Base-by-base conservation (phyloP, 2,113 vertebrate species). In the Hirundichthys speculiger region DNA sequence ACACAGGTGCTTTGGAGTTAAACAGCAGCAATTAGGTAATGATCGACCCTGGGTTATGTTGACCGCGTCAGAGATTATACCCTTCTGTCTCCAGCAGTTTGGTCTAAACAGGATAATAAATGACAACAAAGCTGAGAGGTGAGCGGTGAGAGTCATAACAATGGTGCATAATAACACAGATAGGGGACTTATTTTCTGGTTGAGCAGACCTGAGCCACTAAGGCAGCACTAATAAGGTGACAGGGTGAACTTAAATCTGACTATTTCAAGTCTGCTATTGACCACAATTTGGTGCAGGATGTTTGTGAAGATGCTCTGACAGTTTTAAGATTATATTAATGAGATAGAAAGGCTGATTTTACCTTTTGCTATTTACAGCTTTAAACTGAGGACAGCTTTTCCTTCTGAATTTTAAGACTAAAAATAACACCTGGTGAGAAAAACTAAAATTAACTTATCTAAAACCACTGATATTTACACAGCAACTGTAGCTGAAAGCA, bases 1-100 rank as follows among this genome's bases (percentile, higher is more conserved):
- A 77, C 50, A 0, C 56, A 0, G 21, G 19, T 50, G 39, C 34
- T 66, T 61, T 73, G 74, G 43, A 50, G 83, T 88, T 84, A 88
- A 82, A 76, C 46, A 85, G 73, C 82, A 88, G 86, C 72, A 84
- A 67, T 86, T 60, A 75, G 63, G 61, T 76, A 85, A 88, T 85
- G 19, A 85, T 34, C 85, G 64, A 86, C 63, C 69, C 73, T 69
- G 47, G 25, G 43, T 57, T 68, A 3, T 62, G 18, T 55, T 67
- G 39, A 60, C 45, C 58, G n/a, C 12, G 30, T 15, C 30, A 9
- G 18, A 71, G 51, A 67, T 67, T 64, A 59, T 54, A 53, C 18
- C 5, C 2, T 2, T 40, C 62, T 59, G 42, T 77, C 34, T 73
- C 15, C 18, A 20, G 27, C 52, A 40, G 62, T 51, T 64, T 46